These are phyloP conservation scores for Rhinoderma darwinii DNA, from an alignment of 2,113 vertebrate genomes.

Conservation along the genomic window DNA sequence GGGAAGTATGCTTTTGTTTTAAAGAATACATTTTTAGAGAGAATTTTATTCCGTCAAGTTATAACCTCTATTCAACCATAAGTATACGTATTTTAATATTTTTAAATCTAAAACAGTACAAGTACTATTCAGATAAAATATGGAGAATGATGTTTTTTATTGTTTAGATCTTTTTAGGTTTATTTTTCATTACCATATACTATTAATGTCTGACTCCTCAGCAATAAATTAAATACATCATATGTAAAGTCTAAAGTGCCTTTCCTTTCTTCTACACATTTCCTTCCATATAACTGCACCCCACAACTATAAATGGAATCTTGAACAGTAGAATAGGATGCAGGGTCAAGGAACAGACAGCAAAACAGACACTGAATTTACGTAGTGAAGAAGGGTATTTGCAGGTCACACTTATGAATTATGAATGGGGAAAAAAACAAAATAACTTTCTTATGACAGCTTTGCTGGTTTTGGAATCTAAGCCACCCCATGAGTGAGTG, in stretches of 20 bases:
- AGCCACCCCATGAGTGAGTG: not conserved
- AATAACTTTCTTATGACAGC: not conserved
- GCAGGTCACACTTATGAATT: constrained; percentile 19
- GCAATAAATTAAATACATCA: constrained; percentile 32
- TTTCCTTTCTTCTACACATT: constrained; percentile 47
- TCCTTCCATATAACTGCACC: constrained; percentile 45
- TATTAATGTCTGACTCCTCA: constrained; percentile 2
- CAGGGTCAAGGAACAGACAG: constrained; percentile 50
- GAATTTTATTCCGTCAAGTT: not conserved
- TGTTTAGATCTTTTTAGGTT: not conserved
- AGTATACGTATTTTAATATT: not conserved
- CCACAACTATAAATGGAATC: constrained; percentile 16
- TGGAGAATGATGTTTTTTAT: no score
- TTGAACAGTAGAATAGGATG: constrained; percentile 32
- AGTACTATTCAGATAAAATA: not conserved
- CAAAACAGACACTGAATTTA: constrained; percentile 34
- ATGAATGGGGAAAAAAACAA: constrained; percentile 9
- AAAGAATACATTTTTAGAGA: not conserved
- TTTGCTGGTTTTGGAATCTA: not conserved
- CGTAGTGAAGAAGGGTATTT: not conserved
- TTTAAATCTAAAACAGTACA: not conserved
- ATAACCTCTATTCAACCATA: not conserved
- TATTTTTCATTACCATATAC: not conserved
- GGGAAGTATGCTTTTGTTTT: not conserved
- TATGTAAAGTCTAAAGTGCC: not conserved